Percentiles rank a stretch among this genome's conserved stretches.
Conservation (phyloP, 1,140 invertebrate genomes). For the Zaprionus davidi region DNA sequence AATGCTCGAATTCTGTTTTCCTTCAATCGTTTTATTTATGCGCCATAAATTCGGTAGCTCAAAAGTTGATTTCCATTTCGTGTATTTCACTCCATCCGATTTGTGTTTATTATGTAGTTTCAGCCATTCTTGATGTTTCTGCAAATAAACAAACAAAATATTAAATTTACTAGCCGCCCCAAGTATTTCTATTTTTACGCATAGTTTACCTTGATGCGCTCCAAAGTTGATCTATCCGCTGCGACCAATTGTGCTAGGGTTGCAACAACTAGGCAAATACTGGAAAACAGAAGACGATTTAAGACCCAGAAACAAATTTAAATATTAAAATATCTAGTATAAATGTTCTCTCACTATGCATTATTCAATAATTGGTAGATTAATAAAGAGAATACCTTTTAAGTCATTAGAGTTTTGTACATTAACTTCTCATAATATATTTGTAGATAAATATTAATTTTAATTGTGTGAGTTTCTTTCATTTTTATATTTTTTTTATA, state of each 20-base stretch:
- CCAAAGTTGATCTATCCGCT: slow-evolving; percentile 61
- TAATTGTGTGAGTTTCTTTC: too few relatives aligned
- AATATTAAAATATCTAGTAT: too few relatives aligned
- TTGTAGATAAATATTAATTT: too few relatives aligned
- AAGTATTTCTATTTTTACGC: slow-evolving; percentile 11
- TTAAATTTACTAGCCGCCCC: not conserved
- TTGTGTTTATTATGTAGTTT: slow-evolving; percentile 61
- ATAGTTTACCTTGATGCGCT: slow-evolving; percentile 63
- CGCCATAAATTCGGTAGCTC: slow-evolving; percentile 72
- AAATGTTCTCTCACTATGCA: too few relatives aligned
- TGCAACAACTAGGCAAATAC: slow-evolving; percentile 54
- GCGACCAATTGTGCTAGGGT: slow-evolving; percentile 43
- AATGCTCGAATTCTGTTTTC: slow-evolving; percentile 45
- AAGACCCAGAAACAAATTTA: too few relatives aligned
- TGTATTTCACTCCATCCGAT: slow-evolving; percentile 32
- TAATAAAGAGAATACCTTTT: too few relatives aligned
- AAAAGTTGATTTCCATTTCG: slow-evolving; percentile 50
- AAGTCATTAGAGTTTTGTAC: too few relatives aligned
- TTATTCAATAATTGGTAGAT: too few relatives aligned
- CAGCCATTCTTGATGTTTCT: slow-evolving; percentile 83
- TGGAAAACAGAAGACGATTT: slow-evolving; percentile 18
- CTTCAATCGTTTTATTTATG: slow-evolving; percentile 44
- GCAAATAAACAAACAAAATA: slow-evolving; percentile 10
- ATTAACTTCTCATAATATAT: too few relatives aligned
- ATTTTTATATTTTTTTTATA: too few relatives aligned